Evolutionary conservation across 2,888 invertebrate species (phyloP).

Genomic region (Epinotia nisella): DNA sequence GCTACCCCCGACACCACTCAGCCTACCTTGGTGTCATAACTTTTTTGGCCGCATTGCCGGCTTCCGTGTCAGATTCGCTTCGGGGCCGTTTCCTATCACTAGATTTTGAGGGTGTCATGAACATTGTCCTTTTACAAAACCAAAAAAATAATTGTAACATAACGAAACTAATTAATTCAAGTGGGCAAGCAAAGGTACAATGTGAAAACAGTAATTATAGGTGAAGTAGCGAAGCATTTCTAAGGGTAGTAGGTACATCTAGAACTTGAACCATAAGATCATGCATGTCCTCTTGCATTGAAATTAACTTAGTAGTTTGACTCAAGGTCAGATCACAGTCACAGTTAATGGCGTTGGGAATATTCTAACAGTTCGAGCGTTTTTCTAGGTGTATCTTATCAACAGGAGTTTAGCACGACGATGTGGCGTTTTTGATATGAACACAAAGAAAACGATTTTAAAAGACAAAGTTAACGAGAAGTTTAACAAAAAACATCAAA

Average conservation of each 20-base stretch:
- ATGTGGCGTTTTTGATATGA: neutral
- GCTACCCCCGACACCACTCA: slow-evolving; percentile 45
- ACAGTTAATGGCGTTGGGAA: slow-evolving; percentile 7
- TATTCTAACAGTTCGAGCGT: slow-evolving; percentile 15
- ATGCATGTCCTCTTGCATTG: neutral
- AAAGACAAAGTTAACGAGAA: neutral
- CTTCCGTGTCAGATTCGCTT: slow-evolving; percentile 65
- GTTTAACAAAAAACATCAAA: neutral
- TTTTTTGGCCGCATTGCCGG: slow-evolving; percentile 70
- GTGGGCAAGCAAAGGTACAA: neutral
- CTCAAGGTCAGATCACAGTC: slow-evolving; percentile 13
- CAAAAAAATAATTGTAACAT: slow-evolving; percentile 12
- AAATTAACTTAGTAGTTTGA: slow-evolving; percentile 2
- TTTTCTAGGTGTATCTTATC: slow-evolving; percentile 43
- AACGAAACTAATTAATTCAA: neutral
- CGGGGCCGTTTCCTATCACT: slow-evolving; percentile 66
- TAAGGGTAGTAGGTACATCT: neutral
- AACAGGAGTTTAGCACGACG: slow-evolving; percentile 11
- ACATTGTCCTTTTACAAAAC: slow-evolving; percentile 45
- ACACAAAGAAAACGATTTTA: neutral
- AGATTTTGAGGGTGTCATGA: slow-evolving; percentile 52
- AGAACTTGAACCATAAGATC: slow-evolving; percentile 7
- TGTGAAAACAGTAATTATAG: neutral
- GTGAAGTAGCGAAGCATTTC: neutral
- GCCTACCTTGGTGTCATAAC: slow-evolving; percentile 66